phyloP scores from a whole-genome alignment of 2,113 vertebrate species.

The Sceloporus undulatus region DNA sequence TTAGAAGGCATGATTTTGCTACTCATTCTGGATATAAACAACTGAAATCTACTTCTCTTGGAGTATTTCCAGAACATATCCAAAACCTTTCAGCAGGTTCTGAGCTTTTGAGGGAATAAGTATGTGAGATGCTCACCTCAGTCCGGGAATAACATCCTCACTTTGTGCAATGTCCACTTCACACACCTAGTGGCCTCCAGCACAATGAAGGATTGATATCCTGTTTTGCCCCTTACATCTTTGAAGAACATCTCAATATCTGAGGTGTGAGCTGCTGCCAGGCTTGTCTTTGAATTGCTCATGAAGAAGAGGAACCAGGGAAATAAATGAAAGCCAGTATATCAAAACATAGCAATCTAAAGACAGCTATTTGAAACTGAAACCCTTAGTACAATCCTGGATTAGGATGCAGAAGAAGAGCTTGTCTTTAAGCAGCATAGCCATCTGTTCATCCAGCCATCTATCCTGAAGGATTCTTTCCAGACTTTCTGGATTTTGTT shows the following conservation, averaged over 20 bases:
- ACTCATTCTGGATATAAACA: neutral
- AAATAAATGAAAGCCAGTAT: neutral
- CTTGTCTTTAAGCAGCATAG: neutral
- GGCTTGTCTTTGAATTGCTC: neutral
- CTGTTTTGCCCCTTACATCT: neutral
- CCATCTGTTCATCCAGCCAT: neutral
- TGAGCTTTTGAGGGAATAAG: neutral
- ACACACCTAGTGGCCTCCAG: neutral
- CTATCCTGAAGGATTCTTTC: constrained; percentile 2
- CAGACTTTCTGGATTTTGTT: neutral
- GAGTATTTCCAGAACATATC: neutral
- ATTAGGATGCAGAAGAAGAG: neutral
- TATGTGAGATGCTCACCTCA: neutral
- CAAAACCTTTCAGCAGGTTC: neutral
- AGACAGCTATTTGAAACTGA: neutral
- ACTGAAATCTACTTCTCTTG: neutral
- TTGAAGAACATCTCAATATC: neutral
- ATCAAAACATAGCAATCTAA: constrained; percentile 2
- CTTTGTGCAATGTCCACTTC: neutral
- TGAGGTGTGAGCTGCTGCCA: neutral
- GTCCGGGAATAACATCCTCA: no score
- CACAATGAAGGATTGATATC: neutral
- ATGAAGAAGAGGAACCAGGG: neutral
- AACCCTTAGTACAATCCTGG: neutral
- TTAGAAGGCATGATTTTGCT: neutral